phyloP scores from a whole-genome alignment of 2,113 vertebrate genomes.

The Capreolus pygargus region DNA sequence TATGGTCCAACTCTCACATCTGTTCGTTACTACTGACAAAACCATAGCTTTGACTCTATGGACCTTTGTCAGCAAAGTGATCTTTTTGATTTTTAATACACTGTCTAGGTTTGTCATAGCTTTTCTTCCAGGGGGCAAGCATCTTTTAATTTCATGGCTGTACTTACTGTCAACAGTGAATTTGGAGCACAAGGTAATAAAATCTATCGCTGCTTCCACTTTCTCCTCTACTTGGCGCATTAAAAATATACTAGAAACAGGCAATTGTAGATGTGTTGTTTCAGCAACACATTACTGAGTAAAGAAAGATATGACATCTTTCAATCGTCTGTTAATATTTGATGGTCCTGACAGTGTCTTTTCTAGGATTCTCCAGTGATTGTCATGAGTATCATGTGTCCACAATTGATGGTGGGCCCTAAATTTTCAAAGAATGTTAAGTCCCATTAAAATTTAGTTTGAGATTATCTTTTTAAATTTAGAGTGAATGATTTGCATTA shows the following conservation, averaged over 20 bases:
- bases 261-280: neutral
- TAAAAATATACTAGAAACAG: neutral
- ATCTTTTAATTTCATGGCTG: neutral
- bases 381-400: neutral
- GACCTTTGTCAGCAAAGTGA: neutral
- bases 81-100: neutral
- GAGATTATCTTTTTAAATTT: neutral
- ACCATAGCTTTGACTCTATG: neutral
- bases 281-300: neutral
- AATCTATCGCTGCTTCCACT: neutral
- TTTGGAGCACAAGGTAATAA: neutral
- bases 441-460: neutral
- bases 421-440: neutral
- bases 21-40: neutral
- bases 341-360: neutral
- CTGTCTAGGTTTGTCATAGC: neutral
- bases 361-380: neutral
- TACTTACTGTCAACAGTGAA: neutral
- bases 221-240: neutral
- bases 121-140: neutral
- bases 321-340: neutral
- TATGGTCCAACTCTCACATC: neutral
- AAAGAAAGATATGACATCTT: neutral
- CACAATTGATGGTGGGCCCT: neutral
- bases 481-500: neutral